These are phyloP conservation scores for Tetramorium alpestre DNA, from an alignment of 1,140 invertebrate genomes.

Conservation along the genomic window DNA sequence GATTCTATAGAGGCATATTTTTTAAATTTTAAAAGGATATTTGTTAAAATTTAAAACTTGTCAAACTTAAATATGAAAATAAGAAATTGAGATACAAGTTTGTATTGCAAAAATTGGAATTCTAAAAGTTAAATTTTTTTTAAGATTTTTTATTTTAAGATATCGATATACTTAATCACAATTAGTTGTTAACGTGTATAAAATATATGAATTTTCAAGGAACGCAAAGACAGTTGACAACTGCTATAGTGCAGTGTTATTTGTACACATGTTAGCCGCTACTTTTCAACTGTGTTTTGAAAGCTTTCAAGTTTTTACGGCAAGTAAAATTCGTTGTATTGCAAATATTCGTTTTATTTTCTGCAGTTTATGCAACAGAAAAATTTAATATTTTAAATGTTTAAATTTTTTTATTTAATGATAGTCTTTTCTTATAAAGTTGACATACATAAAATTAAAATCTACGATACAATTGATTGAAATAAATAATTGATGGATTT, in stretches of 20 bases:
- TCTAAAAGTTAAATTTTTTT: background rate
- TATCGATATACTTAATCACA: background rate
- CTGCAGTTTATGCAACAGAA: background rate
- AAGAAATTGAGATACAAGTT: background rate
- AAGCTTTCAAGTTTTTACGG: conserved; percentile 47
- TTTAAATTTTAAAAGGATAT: too few species aligned
- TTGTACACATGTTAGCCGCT: conserved; percentile 44
- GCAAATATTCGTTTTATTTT: background rate
- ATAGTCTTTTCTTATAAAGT: too few species aligned
- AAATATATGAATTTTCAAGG: conserved; percentile 28
- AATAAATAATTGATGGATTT: too few species aligned
- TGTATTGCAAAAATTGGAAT: background rate
- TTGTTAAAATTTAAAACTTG: too few species aligned
- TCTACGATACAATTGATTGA: too few species aligned
- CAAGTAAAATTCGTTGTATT: background rate
- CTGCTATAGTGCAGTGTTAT: conserved; percentile 61
- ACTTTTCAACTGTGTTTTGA: conserved; percentile 62
- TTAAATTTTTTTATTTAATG: too few species aligned
- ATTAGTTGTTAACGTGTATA: background rate
- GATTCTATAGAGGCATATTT: too few species aligned
- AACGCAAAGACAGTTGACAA: conserved; percentile 47
- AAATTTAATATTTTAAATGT: background rate
- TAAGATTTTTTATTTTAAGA: background rate
- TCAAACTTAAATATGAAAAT: too few species aligned
- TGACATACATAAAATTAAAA: too few species aligned